Evolutionary conservation across 2,113 vertebrate species (phyloP).

Genomic region (Myotis yumanensis): DNA sequence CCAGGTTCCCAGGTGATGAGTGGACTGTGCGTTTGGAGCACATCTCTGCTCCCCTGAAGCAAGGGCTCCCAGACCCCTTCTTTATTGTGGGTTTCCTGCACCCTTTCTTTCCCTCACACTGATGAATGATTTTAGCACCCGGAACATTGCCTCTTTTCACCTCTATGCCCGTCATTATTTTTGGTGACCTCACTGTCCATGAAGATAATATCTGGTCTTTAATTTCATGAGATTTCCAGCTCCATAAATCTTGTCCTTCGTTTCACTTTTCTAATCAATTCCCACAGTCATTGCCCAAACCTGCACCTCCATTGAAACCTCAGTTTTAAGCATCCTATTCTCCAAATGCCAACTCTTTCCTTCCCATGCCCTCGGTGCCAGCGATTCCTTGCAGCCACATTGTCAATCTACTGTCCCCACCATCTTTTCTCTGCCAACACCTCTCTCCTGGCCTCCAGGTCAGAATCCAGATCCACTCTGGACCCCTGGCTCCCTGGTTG

Average conservation of each 20-base stretch:
- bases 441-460: background rate
- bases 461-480: no score
- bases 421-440: background rate
- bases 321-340: background rate
- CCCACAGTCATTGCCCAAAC: background rate
- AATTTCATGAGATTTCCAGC: background rate
- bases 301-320: background rate
- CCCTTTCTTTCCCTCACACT: background rate
- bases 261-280: background rate
- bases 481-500: background rate
- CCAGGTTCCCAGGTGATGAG: background rate
- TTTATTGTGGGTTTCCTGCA: background rate
- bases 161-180: background rate
- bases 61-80: accelerated
- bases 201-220: background rate
- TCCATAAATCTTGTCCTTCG: background rate
- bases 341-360: background rate
- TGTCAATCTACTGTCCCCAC: no score
- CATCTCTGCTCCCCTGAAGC: background rate
- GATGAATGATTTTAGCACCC: background rate
- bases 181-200: background rate
- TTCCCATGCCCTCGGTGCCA: no score
- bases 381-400: accelerated
- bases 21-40: background rate
- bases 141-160: background rate